Evolutionary conservation across 2,888 invertebrate genomes (phyloP), one percentile per base, ranked within the genome.

Genomic region (Parnassius orleans): DNA sequence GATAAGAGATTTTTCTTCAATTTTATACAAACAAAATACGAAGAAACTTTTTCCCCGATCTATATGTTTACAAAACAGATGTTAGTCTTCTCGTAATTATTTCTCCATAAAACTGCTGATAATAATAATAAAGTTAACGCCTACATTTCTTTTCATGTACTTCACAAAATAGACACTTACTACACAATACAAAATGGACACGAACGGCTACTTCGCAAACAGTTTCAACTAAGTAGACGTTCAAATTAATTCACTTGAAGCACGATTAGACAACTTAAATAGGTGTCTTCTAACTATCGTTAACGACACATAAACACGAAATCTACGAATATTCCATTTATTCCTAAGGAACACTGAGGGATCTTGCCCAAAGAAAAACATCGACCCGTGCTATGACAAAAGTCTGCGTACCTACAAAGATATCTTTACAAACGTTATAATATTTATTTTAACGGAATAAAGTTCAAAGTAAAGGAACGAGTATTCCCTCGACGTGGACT

Each of bases 291-390:
- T 59, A 72, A 73, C 77, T 76, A 76, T 76, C 73, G 76, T 80
- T 83, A 83, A 85, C 81, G 81, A 81, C 73, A 74, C 67, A 72
- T 76, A 76, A 80, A 78, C 85, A 81, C 78, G 81, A 80, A 42
- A 75, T 75, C 76, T 76, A 77, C 73, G 74, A 71, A 73, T 77
- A 78, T 83, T 81, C 81, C 76, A 82, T 84, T 84, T 77, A 81
- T 81, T 81, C 80, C 80, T 83, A 86, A 79, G 80, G 78, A 78
- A 76, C 72, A 76, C 72, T 76, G 81, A 81, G 78, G 77, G 81
- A 79, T 81, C 83, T 82, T 80, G 74, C 78, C 79, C 78, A 81
- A 81, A 84, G 85, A 84, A 83, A 85, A 87, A 86, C 85, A 87
- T 81, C 82, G 74, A 74, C 83, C 86, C 80, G 68, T 65, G 66